Percentiles rank a stretch among this genome's conserved stretches.
Evolutionary conservation across 2,797 vertebrate species (phyloP).

Genomic region (Taeniopygia guttata): DNA sequence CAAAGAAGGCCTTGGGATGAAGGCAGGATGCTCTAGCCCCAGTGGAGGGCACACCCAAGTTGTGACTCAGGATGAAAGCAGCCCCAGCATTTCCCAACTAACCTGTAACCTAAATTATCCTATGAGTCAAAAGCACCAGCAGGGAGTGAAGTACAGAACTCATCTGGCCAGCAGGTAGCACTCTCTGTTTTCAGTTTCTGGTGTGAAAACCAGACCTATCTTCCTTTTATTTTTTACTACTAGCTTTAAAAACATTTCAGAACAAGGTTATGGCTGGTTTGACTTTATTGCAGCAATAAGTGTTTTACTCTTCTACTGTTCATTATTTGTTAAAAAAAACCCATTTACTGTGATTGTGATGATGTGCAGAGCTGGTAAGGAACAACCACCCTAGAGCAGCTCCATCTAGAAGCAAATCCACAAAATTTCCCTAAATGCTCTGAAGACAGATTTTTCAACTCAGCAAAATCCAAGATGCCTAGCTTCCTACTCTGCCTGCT

Average conservation of each 20-base stretch:
- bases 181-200: neutral
- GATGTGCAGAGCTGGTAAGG: neutral
- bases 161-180: constrained; percentile 23
- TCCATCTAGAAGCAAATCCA: neutral
- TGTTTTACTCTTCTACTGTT: neutral
- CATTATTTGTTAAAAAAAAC: neutral
- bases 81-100: neutral
- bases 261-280: neutral
- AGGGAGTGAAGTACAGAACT: neutral
- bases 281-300: neutral
- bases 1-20: fast-evolving
- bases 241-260: neutral
- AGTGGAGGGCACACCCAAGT: neutral
- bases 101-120: neutral
- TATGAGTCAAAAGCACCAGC: neutral
- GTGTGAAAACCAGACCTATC: neutral
- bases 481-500: neutral
- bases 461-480: neutral
- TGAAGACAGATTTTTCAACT: neutral
- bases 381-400: neutral
- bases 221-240: neutral
- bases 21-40: neutral
- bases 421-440: neutral
- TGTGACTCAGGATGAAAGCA: neutral
- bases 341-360: neutral